These are phyloP conservation scores for Rhopalosiphum nymphaeae DNA, from an alignment of 2,888 invertebrate genomes.

Conservation along the genomic window DNA sequence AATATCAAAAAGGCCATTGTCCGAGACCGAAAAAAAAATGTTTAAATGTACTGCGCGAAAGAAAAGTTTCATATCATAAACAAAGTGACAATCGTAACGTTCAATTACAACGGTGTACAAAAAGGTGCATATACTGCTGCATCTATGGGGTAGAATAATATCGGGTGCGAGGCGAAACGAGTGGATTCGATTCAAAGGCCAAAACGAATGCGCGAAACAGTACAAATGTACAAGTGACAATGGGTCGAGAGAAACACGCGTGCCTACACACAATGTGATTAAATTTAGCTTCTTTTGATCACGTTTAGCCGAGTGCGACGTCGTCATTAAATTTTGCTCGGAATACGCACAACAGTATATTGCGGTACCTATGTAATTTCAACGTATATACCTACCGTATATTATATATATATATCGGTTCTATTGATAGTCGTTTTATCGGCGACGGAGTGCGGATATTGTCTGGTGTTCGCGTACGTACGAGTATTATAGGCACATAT, in stretches of 20 bases:
- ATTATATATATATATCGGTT: background rate
- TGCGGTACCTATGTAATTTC: background rate
- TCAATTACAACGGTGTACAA: background rate
- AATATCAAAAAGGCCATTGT: background rate
- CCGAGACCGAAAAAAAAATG: background rate
- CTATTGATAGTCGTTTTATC: background rate
- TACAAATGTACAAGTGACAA: background rate
- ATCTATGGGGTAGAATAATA: background rate
- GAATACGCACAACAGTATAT: background rate
- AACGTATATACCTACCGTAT: background rate
- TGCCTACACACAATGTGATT: background rate
- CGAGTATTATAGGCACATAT: background rate
- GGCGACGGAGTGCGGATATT: background rate
- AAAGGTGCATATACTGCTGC: background rate
- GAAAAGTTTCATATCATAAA: background rate
- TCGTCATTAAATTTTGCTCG: background rate
- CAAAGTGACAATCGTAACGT: background rate
- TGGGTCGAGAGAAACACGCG: background rate
- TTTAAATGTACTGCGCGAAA: background rate
- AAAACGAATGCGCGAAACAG: background rate
- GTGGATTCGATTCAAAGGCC: background rate
- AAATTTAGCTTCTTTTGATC: background rate
- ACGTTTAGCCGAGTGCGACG: background rate
- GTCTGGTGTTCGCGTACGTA: background rate
- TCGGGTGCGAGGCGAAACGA: background rate